Conservation (phyloP, 2,797 vertebrate species). For the Mormyrops attenuatus region DNA sequence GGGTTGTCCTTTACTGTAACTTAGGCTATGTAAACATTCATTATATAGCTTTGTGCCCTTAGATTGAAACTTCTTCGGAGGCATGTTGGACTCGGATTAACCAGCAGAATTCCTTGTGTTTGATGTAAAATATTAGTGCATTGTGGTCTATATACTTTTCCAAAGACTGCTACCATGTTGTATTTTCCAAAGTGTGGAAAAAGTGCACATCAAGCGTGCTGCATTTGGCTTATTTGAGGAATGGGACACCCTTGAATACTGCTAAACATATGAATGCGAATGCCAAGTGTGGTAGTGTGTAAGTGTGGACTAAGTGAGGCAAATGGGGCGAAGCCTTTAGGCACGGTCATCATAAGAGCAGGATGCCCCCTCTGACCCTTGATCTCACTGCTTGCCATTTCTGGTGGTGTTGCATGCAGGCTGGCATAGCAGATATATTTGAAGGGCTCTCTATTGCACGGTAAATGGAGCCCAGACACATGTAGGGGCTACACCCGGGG, state of each 20-base stretch:
- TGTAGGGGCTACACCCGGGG: constrained; percentile 29
- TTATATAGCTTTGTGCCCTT: neutral
- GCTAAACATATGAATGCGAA: neutral
- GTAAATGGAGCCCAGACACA: neutral
- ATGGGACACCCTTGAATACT: neutral
- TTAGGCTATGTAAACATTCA: neutral
- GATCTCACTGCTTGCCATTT: neutral
- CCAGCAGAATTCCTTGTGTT: no score
- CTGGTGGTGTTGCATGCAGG: neutral
- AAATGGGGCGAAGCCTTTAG: neutral
- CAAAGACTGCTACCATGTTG: no score
- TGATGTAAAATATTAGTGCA: no score
- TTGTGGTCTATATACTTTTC: no score
- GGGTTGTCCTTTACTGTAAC: neutral
- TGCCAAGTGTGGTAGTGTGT: neutral
- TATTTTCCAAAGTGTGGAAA: neutral
- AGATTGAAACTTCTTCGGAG: neutral
- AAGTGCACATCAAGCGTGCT: neutral
- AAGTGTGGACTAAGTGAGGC: neutral
- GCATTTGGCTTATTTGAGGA: neutral
- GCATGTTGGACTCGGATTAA: neutral
- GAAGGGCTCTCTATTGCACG: neutral
- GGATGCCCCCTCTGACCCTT: neutral
- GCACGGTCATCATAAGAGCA: neutral
- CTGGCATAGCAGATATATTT: neutral